phyloP scores from a whole-genome alignment of 2,888 invertebrate genomes.

The Hesperia comma region DNA sequence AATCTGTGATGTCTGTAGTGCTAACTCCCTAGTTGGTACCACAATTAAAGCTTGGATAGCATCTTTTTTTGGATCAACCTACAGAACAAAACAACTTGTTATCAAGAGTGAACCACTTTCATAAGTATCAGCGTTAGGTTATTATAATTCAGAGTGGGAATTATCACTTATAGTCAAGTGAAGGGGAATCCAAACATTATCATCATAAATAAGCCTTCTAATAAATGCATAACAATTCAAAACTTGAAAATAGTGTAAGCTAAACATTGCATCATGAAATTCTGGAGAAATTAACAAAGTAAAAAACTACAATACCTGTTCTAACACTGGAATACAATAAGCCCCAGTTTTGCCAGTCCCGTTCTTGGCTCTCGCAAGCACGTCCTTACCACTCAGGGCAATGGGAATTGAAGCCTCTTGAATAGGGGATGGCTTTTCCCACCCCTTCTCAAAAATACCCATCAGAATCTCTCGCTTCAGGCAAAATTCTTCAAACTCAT shows the following conservation, averaged over 20 bases:
- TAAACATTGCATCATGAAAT: neutral
- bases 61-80: constrained; percentile 93
- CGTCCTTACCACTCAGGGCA: constrained; percentile 98
- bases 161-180: constrained; percentile 79
- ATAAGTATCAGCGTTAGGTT: neutral
- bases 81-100: constrained; percentile 28
- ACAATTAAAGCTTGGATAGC: constrained; percentile 98
- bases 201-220: constrained; percentile 58
- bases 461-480: constrained; percentile 98
- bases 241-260: neutral
- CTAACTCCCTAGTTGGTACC: constrained; percentile 99
- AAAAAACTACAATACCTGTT: constrained; percentile 84
- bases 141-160: constrained; percentile 52
- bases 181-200: constrained; percentile 80
- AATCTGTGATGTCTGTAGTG: constrained; percentile 99
- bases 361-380: constrained; percentile 99
- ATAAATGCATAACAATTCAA: constrained; percentile 3
- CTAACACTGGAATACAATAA: constrained; percentile 98
- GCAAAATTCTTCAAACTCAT: constrained; percentile 99
- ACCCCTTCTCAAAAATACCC: constrained; percentile 99
- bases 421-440: constrained; percentile 99
- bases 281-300: constrained; percentile 7
- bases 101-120: neutral
- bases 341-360: constrained; percentile 99
- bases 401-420: constrained; percentile 99